Conservation (phyloP, 2,113 vertebrate genomes). For the Bubo bubo region DNA sequence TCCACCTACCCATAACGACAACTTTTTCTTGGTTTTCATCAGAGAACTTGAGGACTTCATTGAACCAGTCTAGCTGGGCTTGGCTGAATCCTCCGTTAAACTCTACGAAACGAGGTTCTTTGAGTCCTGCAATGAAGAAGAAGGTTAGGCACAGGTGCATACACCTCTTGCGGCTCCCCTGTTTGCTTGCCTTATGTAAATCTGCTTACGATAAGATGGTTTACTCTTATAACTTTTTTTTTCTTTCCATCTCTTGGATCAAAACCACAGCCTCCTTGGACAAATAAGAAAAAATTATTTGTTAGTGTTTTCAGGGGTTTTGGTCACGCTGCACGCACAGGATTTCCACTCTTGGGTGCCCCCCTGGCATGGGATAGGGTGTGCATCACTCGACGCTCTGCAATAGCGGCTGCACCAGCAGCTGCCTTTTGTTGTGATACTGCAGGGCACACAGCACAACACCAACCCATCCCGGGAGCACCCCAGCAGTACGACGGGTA, state of each 20-base stretch:
- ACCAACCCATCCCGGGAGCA: background rate
- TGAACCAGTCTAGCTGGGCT: conserved; percentile 88
- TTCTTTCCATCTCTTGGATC: background rate
- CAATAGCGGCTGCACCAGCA: background rate
- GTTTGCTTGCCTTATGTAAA: background rate
- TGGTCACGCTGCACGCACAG: rapidly evolving
- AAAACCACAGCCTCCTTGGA: background rate
- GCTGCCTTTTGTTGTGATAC: background rate
- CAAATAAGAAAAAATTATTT: background rate
- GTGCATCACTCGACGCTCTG: background rate
- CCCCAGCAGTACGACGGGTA: rapidly evolving
- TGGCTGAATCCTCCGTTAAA: conserved; percentile 93
- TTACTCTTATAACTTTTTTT: background rate
- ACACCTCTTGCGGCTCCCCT: background rate
- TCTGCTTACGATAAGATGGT: background rate
- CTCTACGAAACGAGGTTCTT: conserved; percentile 81
- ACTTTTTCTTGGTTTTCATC: conserved; percentile 88
- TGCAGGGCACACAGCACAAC: background rate
- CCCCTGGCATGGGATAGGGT: rapidly evolving
- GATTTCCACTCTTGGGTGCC: background rate
- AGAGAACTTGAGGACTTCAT: conserved; percentile 80
- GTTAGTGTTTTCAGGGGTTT: background rate
- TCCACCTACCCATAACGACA: conserved; percentile 84
- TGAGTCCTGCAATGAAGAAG: conserved; percentile 72
- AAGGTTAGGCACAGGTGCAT: background rate